phyloP scores from a whole-genome alignment of 2,888 invertebrate genomes.

The Caenorhabditis doughertyi region DNA sequence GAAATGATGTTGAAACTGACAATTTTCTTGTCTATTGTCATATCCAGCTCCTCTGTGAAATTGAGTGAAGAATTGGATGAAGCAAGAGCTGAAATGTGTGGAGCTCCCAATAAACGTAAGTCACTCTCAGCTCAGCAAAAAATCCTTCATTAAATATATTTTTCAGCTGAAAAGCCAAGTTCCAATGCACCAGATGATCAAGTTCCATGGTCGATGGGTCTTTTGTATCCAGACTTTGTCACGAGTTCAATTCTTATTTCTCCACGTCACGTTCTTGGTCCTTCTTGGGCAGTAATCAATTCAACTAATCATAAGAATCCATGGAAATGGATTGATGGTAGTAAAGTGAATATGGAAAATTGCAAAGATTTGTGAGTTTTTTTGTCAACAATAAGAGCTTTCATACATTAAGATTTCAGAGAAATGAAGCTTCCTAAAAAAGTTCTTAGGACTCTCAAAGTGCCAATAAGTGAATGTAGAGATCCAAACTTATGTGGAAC shows the following conservation, averaged over 20 bases:
- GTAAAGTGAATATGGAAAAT: not conserved
- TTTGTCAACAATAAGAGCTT: not conserved
- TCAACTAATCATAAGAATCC: not conserved
- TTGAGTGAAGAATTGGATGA: slow-evolving; percentile 18
- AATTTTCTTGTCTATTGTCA: slow-evolving; percentile 19
- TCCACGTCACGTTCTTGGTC: slow-evolving; percentile 16
- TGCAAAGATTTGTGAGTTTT: slow-evolving; percentile 18
- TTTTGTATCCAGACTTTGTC: too few relatives aligned
- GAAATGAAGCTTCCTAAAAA: slow-evolving; percentile 18
- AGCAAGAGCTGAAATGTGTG: slow-evolving; percentile 16
- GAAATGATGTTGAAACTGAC: slow-evolving; percentile 27
- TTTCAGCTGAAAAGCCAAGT: slow-evolving; percentile 13
- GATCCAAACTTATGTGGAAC: slow-evolving; percentile 11
- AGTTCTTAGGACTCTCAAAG: not conserved
- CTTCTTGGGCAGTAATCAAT: not conserved
- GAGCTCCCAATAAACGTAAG: not conserved
- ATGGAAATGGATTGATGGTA: slow-evolving; percentile 16
- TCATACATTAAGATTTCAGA: not conserved
- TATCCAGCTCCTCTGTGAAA: slow-evolving; percentile 4
- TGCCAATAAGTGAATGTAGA: not conserved
- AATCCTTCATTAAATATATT: too few relatives aligned
- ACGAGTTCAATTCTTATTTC: slow-evolving; percentile 12
- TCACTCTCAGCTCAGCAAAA: not conserved
- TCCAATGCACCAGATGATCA: not conserved
- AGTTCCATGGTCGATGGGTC: slow-evolving; percentile 1